Evolutionary conservation across 1,140 invertebrate genomes (phyloP), one percentile per base, ranked within the genome.

Genomic region (Popillia japonica): DNA sequence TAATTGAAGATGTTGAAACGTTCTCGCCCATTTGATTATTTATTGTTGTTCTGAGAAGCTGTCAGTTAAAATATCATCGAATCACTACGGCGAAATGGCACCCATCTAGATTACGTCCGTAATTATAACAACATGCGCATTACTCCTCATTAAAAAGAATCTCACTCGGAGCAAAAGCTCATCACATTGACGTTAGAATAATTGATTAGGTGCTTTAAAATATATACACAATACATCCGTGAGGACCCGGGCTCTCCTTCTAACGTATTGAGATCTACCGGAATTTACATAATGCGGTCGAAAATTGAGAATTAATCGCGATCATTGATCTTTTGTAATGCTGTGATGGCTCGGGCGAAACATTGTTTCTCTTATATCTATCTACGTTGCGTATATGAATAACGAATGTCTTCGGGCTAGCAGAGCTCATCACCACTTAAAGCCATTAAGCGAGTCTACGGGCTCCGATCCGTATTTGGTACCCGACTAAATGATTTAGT

Each of bases 291-390:
- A 68, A 68, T 68, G 61, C 61, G 61, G 22, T 34, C 61, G 61
- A 68, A 68, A 68, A 68, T 68, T 68, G 61, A 68, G 61, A 68
- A 68, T 68, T 68, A 68, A 68, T 68, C 61, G 61, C 22, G 61
- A 68, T 34, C 61, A 68, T 68, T 68, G 61, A 68, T 68, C 61
- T 68, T 68, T 68, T 68, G 61, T 68, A 68, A 68, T 34, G 61
- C 22, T 68, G 2, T 7, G 20, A 68, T 27, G 61, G 61, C 61
- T 17, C 14, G 48, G 17, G 17, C 48, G 48, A 17, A 55, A 55
- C 42, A 14, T 55, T 55, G 48, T 55, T 55, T 17, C 14, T n/a
- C 14, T 55, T 55, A 55, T 55, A 48, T 10, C 44, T 55, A 48
- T 10, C 44, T 14, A 23, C 20, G 61, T 68, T 48, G 22, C 61